These are phyloP conservation scores for Hestina assimilis DNA, from an alignment of 1,140 invertebrate species.

Conservation along the genomic window DNA sequence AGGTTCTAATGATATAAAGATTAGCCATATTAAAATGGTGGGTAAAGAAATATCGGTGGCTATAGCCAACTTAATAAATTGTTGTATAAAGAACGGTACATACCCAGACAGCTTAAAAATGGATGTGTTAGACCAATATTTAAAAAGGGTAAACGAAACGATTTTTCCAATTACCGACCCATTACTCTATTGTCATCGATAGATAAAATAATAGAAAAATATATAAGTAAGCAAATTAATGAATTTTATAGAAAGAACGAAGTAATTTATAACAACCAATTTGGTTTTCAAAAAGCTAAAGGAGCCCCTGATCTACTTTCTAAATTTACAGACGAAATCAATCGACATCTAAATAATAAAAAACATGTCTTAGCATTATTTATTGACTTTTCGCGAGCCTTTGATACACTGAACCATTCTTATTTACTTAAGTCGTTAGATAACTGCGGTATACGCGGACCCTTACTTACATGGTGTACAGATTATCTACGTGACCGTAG, in stretches of 20 bases:
- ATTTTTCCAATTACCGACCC: slow-evolving; percentile 14
- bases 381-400: too few relatives aligned
- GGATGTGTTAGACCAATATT: too few relatives aligned
- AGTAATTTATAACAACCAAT: slow-evolving; percentile 17
- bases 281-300: slow-evolving; percentile 22
- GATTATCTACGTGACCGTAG: too few relatives aligned
- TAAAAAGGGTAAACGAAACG: not conserved
- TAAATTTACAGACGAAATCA: slow-evolving; percentile 11
- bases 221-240: slow-evolving; percentile 19
- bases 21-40: too few relatives aligned
- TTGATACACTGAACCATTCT: too few relatives aligned
- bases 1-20: too few relatives aligned
- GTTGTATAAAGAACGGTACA: too few relatives aligned
- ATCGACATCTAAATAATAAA: not conserved
- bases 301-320: slow-evolving; percentile 15
- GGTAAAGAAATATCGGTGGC: too few relatives aligned
- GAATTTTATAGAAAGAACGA: slow-evolving; percentile 12
- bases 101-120: too few relatives aligned
- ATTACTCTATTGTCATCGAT: slow-evolving; percentile 23
- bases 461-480: not conserved
- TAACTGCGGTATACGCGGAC: not conserved
- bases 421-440: not conserved
- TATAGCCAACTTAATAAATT: too few relatives aligned
- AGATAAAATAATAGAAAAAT: slow-evolving; percentile 28
- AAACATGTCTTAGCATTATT: not conserved